Evolutionary conservation across 2,797 vertebrate species (phyloP).

Genomic region (Ctenosaura bakeri): DNA sequence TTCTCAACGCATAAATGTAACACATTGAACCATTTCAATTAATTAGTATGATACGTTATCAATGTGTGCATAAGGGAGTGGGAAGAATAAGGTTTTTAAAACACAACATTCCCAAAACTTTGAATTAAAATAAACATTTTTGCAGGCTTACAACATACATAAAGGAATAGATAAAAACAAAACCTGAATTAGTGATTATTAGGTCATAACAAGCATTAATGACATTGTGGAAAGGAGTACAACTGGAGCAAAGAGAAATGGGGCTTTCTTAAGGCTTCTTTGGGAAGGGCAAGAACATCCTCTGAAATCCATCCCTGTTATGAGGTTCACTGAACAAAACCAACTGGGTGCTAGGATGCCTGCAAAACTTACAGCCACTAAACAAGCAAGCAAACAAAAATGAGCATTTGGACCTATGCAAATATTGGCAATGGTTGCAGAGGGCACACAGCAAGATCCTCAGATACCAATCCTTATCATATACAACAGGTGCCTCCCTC

Average conservation of each 20-base stretch:
- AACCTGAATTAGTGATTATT: slow-evolving; percentile 26
- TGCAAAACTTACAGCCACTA: background rate
- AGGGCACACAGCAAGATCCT: background rate
- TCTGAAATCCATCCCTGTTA: background rate
- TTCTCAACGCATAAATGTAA: background rate
- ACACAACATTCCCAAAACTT: background rate
- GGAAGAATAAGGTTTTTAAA: background rate
- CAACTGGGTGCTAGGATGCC: no score
- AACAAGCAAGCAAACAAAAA: no score
- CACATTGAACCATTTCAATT: slow-evolving; percentile 27
- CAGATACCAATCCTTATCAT: background rate
- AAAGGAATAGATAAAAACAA: background rate
- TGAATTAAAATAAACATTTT: slow-evolving; percentile 21
- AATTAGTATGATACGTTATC: background rate
- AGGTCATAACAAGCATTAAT: background rate
- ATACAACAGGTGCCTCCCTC: background rate
- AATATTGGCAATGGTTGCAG: background rate
- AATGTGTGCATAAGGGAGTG: fast-evolving
- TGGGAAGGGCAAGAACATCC: background rate
- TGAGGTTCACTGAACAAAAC: background rate
- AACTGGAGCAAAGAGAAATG: background rate
- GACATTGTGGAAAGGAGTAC: slow-evolving; percentile 21
- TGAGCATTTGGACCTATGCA: background rate
- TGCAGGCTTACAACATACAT: slow-evolving; percentile 29
- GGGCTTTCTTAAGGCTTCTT: background rate